A percentile compares a stretch with the other conserved stretches of the same genome.
phyloP scores from a whole-genome alignment of 2,888 invertebrate genomes.

The Microdon myrmicae region DNA sequence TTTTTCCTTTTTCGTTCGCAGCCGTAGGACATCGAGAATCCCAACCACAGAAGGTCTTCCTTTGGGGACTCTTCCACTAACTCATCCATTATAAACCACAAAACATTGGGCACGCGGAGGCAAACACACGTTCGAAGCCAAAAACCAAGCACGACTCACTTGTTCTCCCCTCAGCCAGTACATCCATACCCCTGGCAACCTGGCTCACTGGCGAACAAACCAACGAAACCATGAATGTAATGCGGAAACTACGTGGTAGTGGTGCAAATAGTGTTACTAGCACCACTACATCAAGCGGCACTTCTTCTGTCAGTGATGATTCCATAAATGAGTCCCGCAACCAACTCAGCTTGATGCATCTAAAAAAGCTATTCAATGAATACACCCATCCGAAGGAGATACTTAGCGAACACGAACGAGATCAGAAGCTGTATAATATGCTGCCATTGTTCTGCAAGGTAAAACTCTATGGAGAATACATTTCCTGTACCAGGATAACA shows the following conservation, averaged over 20 bases:
- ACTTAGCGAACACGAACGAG: conserved; percentile 82
- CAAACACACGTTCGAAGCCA: conserved; percentile 5
- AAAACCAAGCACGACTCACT: too few species aligned
- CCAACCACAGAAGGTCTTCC: conserved; percentile 24
- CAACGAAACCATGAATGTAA: conserved; percentile 88
- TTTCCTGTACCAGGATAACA: conserved; percentile 30
- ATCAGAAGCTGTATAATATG: conserved; percentile 96
- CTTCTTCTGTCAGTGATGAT: conserved; percentile 64
- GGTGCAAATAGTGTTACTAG: conserved; percentile 67
- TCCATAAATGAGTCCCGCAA: conserved; percentile 77
- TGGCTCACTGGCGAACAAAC: too few species aligned
- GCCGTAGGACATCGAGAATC: conserved; percentile 35
- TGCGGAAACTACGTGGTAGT: conserved; percentile 84
- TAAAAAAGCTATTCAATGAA: conserved; percentile 95
- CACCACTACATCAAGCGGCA: conserved; percentile 70
- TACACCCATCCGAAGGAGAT: conserved; percentile 89
- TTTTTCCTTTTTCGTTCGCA: conserved; percentile 10
- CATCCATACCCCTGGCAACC: too few species aligned
- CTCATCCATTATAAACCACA: conserved; percentile 1
- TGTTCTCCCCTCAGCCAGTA: too few species aligned
- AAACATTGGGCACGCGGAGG: neutral
- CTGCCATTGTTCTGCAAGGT: conserved; percentile 98
- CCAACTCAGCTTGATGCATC: conserved; percentile 93
- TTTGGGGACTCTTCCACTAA: conserved; percentile 6
- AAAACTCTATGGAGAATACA: conserved; percentile 54